phyloP scores from a whole-genome alignment of 2,797 vertebrate genomes.

The Sternotherus odoratus region DNA sequence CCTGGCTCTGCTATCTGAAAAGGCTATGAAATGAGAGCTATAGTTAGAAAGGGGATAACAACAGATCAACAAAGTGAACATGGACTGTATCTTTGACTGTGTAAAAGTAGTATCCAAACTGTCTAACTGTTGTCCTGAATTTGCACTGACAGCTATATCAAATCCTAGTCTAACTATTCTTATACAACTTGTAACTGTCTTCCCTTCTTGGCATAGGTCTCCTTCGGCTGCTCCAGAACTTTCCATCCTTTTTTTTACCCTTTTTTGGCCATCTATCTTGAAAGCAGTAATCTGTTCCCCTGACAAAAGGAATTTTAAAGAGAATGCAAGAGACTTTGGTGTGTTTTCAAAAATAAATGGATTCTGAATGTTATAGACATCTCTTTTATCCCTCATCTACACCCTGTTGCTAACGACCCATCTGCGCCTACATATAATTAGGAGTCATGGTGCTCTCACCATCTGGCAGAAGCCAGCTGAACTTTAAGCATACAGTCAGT shows the following conservation, averaged over 20 bases:
- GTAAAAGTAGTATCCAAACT: neutral
- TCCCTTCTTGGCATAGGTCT: neutral
- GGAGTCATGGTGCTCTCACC: conserved; percentile 51
- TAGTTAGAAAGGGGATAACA: neutral
- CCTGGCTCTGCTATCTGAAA: neutral
- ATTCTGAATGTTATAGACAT: neutral
- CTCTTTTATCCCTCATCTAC: conserved; percentile 21
- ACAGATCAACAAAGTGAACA: neutral
- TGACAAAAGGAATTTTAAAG: conserved; percentile 11
- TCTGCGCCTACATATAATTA: conserved; percentile 25
- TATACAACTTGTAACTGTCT: neutral
- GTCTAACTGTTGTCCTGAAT: neutral
- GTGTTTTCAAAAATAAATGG: neutral
- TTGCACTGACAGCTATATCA: conserved; percentile 12
- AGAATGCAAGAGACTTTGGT: neutral
- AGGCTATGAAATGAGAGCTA: neutral
- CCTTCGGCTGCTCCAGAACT: neutral
- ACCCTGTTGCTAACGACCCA: conserved; percentile 41
- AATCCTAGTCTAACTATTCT: neutral
- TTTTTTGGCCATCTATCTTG: conserved; percentile 7
- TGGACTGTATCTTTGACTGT: neutral
- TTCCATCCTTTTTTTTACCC: neutral
- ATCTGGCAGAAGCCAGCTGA: conserved; percentile 45
- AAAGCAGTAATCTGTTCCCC: conserved; percentile 20
- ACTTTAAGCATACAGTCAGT: conserved; percentile 66